phyloP scores from a whole-genome alignment of 1,140 invertebrate genomes.

The Zaprionus nigranus region DNA sequence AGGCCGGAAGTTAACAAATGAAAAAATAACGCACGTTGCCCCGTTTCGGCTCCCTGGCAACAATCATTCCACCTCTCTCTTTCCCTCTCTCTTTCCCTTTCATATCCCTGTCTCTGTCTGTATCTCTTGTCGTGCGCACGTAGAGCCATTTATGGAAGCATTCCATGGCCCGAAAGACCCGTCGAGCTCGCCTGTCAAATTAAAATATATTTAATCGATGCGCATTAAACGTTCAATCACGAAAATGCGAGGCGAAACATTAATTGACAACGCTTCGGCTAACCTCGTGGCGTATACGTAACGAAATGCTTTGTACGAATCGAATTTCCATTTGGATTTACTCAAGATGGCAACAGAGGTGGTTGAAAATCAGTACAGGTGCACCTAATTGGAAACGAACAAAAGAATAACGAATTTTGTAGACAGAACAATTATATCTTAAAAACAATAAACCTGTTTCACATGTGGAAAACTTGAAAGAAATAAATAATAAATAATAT shows the following conservation, averaged over 20 bases:
- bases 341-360: background rate
- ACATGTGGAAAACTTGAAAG: too few species aligned
- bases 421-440: too few species aligned
- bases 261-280: slow-evolving; percentile 1
- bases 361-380: too few species aligned
- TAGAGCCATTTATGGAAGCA: slow-evolving; percentile 40
- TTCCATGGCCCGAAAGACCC: slow-evolving; percentile 2
- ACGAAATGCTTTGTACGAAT: slow-evolving; percentile 10
- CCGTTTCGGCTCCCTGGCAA: slow-evolving; percentile 1
- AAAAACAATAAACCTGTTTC: too few species aligned
- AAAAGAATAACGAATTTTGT: too few species aligned
- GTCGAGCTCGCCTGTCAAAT: slow-evolving; percentile 1
- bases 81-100: background rate
- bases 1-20: slow-evolving; percentile 48
- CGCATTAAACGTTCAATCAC: slow-evolving; percentile 18
- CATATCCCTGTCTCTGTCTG: background rate
- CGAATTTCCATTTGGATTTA: background rate
- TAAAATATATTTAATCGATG: slow-evolving; percentile 48
- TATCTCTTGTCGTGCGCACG: slow-evolving; percentile 18
- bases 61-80: background rate
- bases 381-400: too few species aligned
- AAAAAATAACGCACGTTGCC: slow-evolving; percentile 44
- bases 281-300: slow-evolving; percentile 31
- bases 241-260: background rate
- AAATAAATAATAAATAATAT: too few species aligned